Evolutionary conservation across 37 sponge, comb jelly and placozoan genomes (phyloP).

Genomic region (Sycon ciliatum): DNA sequence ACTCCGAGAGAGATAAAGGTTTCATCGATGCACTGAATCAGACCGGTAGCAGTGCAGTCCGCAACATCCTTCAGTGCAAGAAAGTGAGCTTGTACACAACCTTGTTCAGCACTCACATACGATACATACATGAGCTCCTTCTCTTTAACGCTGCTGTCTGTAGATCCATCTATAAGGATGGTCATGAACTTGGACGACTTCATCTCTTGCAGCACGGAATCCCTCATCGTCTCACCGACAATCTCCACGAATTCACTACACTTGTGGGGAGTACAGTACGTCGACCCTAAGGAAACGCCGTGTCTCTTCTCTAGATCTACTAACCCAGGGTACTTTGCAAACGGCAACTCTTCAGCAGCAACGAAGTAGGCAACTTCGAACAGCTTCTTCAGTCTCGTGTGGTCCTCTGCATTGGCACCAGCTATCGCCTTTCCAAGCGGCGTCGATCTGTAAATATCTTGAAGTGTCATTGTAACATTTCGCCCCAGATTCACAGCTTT

Average conservation of each 20-base stretch:
- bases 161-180: neutral
- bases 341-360: conserved; percentile 45
- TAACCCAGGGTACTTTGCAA: conserved; percentile 37
- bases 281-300: conserved; percentile 44
- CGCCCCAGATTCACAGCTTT: neutral
- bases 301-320: conserved; percentile 45
- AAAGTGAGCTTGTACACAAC: neutral
- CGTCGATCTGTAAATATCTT: neutral
- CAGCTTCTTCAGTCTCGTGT: too few species aligned
- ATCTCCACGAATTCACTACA: conserved; percentile 23
- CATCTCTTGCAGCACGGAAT: too few species aligned
- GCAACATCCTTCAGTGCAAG: neutral
- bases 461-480: neutral
- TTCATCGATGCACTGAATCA: too few species aligned
- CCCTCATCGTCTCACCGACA: too few species aligned
- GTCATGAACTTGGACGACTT: neutral
- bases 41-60: neutral
- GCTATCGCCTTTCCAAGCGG: neutral
- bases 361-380: conserved; percentile 59
- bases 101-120: conserved; percentile 12
- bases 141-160: neutral
- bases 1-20: too few species aligned
- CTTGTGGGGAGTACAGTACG: conserved; percentile 36
- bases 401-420: neutral
- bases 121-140: conserved; percentile 14